Evolutionary conservation across 2,888 invertebrate genomes (phyloP), one percentile per base, ranked within the genome.

Genomic region (Polyploca ridens): DNA sequence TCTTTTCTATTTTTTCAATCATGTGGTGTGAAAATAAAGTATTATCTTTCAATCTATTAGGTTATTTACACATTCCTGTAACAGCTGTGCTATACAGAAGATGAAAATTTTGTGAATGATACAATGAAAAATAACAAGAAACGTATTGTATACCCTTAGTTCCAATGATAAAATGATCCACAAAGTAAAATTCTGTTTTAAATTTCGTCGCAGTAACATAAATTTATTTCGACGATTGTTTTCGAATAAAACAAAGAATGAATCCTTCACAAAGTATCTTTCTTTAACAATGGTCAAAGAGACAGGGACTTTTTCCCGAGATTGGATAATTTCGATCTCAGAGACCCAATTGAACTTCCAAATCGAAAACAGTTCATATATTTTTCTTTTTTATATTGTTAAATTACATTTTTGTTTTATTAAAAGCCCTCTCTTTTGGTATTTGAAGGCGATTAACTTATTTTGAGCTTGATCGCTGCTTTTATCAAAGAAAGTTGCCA

Each of bases 311-410:
- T 76, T n/a, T 77, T 69, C 66, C 67, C 66, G 68, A 71, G 79
- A 79, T 77, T 79, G 78, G 75, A 75, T 81, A 78, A 84, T 83
- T 83, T 74, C 57, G 58, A 77, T 76, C 63, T 68, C 69, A 67
- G 66, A 66, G 66, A 67, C 71, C 69, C 73, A 76, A 77, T 76
- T 69, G 66, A 66, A 61, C 59, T 64, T 76, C 70, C 68, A 74
- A 76, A 77, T 73, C 74, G 16, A 63, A 71, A 76, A 70, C 61
- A 69, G 71, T 67, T 69, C 63, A 70, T 63, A 66, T 72, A 49
- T 64, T 71, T 64, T 63, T 38, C 58, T 65, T 61, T 62, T 64
- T 64, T n/a, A 63, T 27, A 27, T 27, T 27, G 27, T 27, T 1
- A 27, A 27, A 38, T 38, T 10, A 10, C 10, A n/a, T 38, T 10